These are phyloP conservation scores for Anisognathus igniventris DNA, from an alignment of 2,797 vertebrate species.

Conservation along the genomic window DNA sequence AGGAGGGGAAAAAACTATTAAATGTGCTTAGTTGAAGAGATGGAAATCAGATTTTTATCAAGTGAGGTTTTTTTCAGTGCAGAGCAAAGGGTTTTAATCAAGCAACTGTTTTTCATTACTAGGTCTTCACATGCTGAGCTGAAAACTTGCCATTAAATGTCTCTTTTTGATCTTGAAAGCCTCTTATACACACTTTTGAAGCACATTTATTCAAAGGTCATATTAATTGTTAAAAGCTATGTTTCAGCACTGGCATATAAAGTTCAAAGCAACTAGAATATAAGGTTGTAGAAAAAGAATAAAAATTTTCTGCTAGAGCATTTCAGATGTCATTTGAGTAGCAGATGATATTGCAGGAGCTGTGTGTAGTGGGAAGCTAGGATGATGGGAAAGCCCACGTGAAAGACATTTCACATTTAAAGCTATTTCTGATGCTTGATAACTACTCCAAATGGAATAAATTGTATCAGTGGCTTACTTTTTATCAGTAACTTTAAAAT, in stretches of 20 bases:
- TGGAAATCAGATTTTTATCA: neutral
- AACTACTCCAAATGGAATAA: neutral
- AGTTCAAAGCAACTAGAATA: neutral
- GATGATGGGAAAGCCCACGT: neutral
- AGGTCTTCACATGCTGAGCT: conserved; percentile 32
- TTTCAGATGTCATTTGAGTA: neutral
- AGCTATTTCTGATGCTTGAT: neutral
- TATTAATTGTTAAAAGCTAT: neutral
- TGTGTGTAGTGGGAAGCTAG: neutral
- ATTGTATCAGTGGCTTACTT: neutral
- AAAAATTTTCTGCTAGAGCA: neutral
- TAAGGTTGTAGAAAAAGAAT: neutral
- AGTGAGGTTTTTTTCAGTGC: neutral
- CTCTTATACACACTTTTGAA: neutral
- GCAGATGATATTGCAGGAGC: neutral
- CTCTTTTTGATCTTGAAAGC: conserved; percentile 38
- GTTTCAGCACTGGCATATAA: neutral
- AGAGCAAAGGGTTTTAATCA: conserved; percentile 12
- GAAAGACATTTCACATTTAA: neutral
- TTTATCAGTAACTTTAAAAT: neutral
- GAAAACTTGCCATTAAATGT: conserved; percentile 22
- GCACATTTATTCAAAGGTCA: neutral
- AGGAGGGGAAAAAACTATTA: neutral
- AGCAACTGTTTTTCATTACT: neutral
- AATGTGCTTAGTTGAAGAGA: neutral